Evolutionary conservation across 2,888 invertebrate species (phyloP).

Genomic region (Dolichopus griseipennis): DNA sequence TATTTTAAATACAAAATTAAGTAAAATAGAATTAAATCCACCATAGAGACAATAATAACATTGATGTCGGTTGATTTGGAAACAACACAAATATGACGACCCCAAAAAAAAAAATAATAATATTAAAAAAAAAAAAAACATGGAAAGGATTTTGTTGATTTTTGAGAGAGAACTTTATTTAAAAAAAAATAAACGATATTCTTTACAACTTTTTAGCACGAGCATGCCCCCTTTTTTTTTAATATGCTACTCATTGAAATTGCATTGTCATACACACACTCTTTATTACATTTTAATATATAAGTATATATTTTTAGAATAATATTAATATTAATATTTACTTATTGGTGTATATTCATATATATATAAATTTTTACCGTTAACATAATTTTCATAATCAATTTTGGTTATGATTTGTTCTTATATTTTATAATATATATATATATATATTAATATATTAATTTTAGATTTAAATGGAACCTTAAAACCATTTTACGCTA

Average conservation of each 20-base stretch:
- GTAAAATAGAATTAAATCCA: background rate
- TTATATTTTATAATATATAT: background rate
- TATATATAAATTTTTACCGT: background rate
- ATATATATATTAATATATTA: background rate
- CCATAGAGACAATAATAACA: background rate
- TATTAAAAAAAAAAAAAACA: background rate
- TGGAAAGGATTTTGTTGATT: background rate
- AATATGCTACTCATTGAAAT: background rate
- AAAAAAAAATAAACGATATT: background rate
- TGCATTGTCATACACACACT: background rate
- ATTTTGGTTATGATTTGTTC: background rate
- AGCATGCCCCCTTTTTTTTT: background rate
- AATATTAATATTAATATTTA: background rate
- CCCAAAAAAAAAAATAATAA: background rate
- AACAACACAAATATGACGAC: background rate
- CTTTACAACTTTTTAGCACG: background rate
- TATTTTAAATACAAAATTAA: background rate
- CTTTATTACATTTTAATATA: background rate
- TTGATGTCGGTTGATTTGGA: slow-evolving; percentile 7
- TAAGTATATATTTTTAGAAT: background rate
- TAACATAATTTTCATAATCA: slow-evolving; percentile 4
- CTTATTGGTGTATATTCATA: background rate
- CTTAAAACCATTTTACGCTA: background rate
- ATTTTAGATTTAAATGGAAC: background rate
- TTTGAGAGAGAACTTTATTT: background rate